A percentile compares a stretch with the other conserved stretches of the same genome.
Conservation (phyloP, 2,888 invertebrate species). For the Euclidia mi region DNA sequence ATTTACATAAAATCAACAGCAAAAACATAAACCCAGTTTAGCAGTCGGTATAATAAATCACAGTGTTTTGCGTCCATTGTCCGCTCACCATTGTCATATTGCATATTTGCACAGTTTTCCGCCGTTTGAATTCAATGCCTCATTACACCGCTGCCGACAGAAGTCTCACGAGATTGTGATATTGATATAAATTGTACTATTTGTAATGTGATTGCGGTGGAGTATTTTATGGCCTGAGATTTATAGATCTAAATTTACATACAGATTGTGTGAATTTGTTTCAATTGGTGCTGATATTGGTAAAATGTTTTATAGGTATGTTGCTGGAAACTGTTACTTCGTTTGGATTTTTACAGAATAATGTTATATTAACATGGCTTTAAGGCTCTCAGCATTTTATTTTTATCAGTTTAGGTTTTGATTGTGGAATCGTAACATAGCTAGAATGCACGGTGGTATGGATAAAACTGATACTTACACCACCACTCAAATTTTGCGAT, state of each 20-base stretch:
- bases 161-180: constrained; percentile 62
- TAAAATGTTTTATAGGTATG: no score
- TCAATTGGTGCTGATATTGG: no score
- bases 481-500: no score
- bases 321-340: no score
- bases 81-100: constrained; percentile 49
- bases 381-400: no score
- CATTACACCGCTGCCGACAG: constrained; percentile 48
- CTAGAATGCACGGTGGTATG: no score
- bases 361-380: no score
- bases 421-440: no score
- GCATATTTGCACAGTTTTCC: constrained; percentile 54
- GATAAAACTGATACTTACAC: no score
- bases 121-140: constrained; percentile 35
- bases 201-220: constrained; percentile 22
- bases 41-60: constrained; percentile 45
- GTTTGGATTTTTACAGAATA: no score
- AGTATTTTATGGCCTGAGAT: neutral
- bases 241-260: neutral
- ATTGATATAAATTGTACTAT: constrained; percentile 41
- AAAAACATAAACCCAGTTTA: constrained; percentile 43
- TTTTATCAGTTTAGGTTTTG: no score
- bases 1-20: constrained; percentile 28
- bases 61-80: constrained; percentile 60
- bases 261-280: no score